phyloP scores from a whole-genome alignment of 2,797 vertebrate genomes.

The Anomalospiza imberbis region DNA sequence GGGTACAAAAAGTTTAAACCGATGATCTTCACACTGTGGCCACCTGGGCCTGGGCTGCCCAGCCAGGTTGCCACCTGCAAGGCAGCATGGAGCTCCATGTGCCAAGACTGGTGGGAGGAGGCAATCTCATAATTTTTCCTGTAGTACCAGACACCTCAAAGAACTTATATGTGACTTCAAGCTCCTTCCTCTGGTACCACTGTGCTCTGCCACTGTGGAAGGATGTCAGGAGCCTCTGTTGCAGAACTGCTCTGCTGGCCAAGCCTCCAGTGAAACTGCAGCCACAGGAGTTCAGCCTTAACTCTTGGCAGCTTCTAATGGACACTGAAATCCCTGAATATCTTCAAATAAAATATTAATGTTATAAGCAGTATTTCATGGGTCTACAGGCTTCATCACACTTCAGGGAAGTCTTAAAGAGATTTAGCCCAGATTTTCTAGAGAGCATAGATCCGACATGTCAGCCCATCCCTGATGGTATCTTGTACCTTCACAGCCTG shows the following conservation, averaged over 20 bases:
- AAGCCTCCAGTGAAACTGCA: not conserved
- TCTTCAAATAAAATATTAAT: not conserved
- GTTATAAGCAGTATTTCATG: not conserved
- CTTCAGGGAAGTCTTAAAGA: not conserved
- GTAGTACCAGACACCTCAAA: not conserved
- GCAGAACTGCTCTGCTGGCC: not conserved
- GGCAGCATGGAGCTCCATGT: not conserved
- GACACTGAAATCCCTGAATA: not conserved
- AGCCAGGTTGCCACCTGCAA: not conserved
- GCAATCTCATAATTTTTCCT: not conserved
- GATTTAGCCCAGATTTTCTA: not conserved
- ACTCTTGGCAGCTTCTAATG: accelerated
- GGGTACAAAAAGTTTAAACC: not conserved
- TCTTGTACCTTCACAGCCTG: not conserved
- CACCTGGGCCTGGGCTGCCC: not conserved
- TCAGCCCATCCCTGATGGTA: not conserved
- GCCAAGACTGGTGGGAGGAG: not conserved
- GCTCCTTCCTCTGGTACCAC: not conserved
- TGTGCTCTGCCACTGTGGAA: not conserved
- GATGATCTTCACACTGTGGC: not conserved
- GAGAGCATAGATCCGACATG: not conserved
- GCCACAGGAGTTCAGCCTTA: not conserved
- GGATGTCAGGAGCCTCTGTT: not conserved
- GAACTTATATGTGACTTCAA: not conserved
- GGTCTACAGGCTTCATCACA: not conserved